These are phyloP conservation scores for Pyralis farinalis DNA, from an alignment of 2,888 invertebrate genomes.

Conservation along the genomic window DNA sequence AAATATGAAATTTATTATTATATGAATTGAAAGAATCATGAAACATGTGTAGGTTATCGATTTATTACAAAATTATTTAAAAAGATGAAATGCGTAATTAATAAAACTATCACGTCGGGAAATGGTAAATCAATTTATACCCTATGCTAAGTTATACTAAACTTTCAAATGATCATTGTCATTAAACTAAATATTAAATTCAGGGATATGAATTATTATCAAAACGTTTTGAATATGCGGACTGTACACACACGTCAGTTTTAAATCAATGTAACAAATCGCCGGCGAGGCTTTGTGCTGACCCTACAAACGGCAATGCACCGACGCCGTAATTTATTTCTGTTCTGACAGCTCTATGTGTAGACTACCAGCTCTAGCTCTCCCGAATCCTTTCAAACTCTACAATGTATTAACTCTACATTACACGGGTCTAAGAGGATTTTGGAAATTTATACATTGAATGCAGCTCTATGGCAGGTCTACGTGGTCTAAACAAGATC, in stretches of 20 bases:
- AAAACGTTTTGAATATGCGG: slow-evolving; percentile 23
- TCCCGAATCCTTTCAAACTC: not conserved
- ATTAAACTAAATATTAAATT: no score
- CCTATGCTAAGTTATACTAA: no score
- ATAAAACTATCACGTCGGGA: no score
- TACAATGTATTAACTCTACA: not conserved
- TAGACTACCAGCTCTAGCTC: not conserved
- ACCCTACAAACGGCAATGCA: slow-evolving; percentile 46
- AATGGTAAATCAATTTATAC: no score
- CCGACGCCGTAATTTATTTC: slow-evolving; percentile 60
- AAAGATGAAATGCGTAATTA: no score
- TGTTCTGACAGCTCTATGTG: slow-evolving; percentile 45
- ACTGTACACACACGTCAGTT: slow-evolving; percentile 52
- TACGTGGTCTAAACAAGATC: no score
- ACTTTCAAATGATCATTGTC: no score
- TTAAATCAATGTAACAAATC: slow-evolving; percentile 67
- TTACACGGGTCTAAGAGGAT: not conserved
- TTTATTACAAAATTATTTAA: no score
- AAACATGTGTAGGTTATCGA: no score
- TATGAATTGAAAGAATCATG: no score
- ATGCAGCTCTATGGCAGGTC: no score
- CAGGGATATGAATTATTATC: not conserved
- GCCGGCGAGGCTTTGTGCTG: slow-evolving; percentile 48
- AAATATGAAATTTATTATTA: no score
- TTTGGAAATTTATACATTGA: not conserved